Base-by-base conservation (phyloP, 1,140 invertebrate species). In the Solenopsis invicta region DNA sequence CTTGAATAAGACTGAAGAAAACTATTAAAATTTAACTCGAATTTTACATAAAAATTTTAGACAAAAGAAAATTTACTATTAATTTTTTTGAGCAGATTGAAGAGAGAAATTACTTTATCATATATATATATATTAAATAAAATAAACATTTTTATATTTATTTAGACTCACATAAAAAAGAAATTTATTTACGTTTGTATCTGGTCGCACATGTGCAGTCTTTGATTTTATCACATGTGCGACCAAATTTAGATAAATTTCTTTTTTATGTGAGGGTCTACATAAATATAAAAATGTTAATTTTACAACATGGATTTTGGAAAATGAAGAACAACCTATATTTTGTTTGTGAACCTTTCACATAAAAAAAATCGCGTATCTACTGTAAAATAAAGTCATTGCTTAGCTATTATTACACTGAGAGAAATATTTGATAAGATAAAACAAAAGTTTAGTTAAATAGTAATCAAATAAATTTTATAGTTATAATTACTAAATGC, bases 11-110 rank as follows among this genome's bases (percentile, higher is more conserved):
- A 3, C n/a, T 12, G n/a, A 45, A 45, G 24, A 29, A 18, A 71
- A 52, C 41, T 74, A 16, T 13, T 74, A 12, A 59, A 74, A 1
- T n/a, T 56, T 16, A 75, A 21, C 12, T 75, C 13, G n/a, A 41
- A 41, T 41, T 59, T 75, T 59, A 9, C 34, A 34, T 52, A n/a
- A 72, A 54, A 71, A 13, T 21, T 59, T 75, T 61, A 75, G 10
- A 18, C 37, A 21, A 5, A 13, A 45, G 59, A 0, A 12, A 45
- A 6, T 16, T 34, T 74, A 1, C 8, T 13, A 34, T 10, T 74
- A 41, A 41, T 74, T 56, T 56, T 10, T 2, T 41, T 12, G 29
- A 45, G 9, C 2, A 2, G 1, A 0, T 67, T 45, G 4, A 56
- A 29, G 37, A 12, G 62, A 13, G 64, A 8, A 4, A 45, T 10